Evolutionary conservation across 2,888 invertebrate species (phyloP).

Genomic region (Vesta saturnalis): DNA sequence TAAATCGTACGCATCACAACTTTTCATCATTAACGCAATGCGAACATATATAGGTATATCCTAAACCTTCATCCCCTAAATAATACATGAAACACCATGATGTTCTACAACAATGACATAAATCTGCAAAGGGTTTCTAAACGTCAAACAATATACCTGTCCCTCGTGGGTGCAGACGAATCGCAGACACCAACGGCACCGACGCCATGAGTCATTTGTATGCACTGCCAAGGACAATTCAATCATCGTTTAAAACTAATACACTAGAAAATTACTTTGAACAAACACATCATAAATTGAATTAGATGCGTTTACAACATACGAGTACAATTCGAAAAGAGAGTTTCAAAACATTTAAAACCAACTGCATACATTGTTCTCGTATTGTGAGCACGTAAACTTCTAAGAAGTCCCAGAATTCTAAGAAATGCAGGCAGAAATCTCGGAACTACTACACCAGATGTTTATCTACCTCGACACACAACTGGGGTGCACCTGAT

Average conservation of each 20-base stretch:
- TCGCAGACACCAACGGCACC: constrained; percentile 40
- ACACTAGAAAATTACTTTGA: neutral
- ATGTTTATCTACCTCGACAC: constrained; percentile 43
- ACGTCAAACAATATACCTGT: constrained; percentile 30
- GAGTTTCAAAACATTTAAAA: neutral
- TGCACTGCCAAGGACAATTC: constrained; percentile 56
- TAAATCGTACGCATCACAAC: constrained; percentile 2
- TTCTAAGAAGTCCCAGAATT: constrained; percentile 47
- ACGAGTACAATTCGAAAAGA: neutral
- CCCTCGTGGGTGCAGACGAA: constrained; percentile 39
- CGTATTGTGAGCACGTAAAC: constrained; percentile 34
- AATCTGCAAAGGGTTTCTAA: constrained; percentile 2
- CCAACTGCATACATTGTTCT: neutral
- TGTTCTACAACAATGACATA: neutral
- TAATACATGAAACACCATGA: neutral
- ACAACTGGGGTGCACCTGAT: constrained; percentile 25
- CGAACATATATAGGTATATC: neutral
- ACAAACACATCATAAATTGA: neutral
- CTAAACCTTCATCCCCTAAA: neutral
- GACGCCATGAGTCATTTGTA: constrained; percentile 48
- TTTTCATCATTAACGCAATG: neutral
- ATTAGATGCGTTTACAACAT: neutral
- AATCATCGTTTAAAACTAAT: neutral
- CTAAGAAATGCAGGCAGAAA: constrained; percentile 54
- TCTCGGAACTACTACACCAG: constrained; percentile 54